Base-by-base conservation (phyloP, 2,113 vertebrate genomes). In the Ptilonorhynchus violaceus region DNA sequence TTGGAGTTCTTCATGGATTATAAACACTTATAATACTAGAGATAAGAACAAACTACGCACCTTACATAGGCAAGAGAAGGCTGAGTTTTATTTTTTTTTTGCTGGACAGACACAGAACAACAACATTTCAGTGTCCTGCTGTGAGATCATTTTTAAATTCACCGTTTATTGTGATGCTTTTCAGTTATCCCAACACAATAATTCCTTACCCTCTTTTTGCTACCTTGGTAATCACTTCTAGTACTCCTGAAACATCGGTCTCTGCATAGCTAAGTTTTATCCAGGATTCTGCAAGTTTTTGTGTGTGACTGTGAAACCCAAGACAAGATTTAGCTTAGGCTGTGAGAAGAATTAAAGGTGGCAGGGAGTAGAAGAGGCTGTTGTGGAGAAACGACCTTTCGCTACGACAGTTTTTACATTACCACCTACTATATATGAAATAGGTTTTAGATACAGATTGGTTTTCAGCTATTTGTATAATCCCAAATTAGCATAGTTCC, bases 1-100 rank as follows among this genome's bases (percentile, higher is more conserved):
- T 91, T 90, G 93, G 80, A 95, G 82, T 89, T 97, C 81, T 93
- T 93, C 84, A 68, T 15, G 59, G 94, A 96, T 85, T 96, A 95
- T 96, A 82, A 96, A 93, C 87, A 82, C 70, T 93, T 76, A 66
- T 23, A 89, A 86, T 84, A 92, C 75, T 88, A 93, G 95, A 88
- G 85, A 84, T 75, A 77, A 91, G 88, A 92, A 95, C 77, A 89
- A 96, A 82, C 94, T 89, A 90, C 73, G 64, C 35, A 91, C 89
- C 52, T 89, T 92, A 82, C 12, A 52, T 22, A 94, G 73, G 84
- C 81, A 90, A 90, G 74, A 96, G 77, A 95, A 88, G 49, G 85
- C 74, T 85, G 82, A 11, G 22, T 35, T 85, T 49, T 42, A n/a
- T 31, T 3, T 56, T 23, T 58, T 37, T 70, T 92, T 81, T 74